Evolutionary conservation across 2,888 invertebrate genomes (phyloP), one percentile per base, ranked within the genome.

Genomic region (Mylabris sibirica): DNA sequence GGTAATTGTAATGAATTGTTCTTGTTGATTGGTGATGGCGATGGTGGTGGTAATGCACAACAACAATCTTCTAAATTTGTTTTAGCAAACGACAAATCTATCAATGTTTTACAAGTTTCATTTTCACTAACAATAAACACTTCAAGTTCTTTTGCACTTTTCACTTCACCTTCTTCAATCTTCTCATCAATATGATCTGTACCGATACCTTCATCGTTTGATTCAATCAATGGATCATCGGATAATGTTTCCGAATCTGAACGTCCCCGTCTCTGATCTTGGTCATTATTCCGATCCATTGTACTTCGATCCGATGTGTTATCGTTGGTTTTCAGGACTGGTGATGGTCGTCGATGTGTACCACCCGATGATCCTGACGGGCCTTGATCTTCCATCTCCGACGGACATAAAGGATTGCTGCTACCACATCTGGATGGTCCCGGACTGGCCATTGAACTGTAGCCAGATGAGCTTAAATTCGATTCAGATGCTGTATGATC

Each of bases 361-460:
- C 76, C 76, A 17, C 80, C 80, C 17, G 80, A 77, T 26, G 80
- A 77, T 26, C 89, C 90, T 60, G 89, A 88, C 60, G 90, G 88
- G 1, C 91, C 90, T 1, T 90, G 90, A 77, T 92, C 92, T 78
- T 93, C 92, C 88, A 90, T 90, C 85, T 93, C 92, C 12, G 90
- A 90, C 1, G 92, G 90, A 81, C 92, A 93, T 3, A 94, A 82
- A 0, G 93, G 93, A 82, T 93, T 94, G 79, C 91, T 93, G 0
- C 93, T 94, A 6, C 93, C 93, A 81, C 94, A 94, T 71, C 94
- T 86, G 0, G 93, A 93, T 4, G 93, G 92, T 0, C 93, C 93
- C 0, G 94, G 94, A 83, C 93, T 93, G 0, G 94, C 93, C 92
- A 94, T 93, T 2, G 93, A 94, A 73, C 93, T 93, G 82, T 94